A percentile compares a stretch with the other conserved stretches of the same genome.
Evolutionary conservation across 2,888 invertebrate species (phyloP).

Genomic region (Syrphus vitripennis): DNA sequence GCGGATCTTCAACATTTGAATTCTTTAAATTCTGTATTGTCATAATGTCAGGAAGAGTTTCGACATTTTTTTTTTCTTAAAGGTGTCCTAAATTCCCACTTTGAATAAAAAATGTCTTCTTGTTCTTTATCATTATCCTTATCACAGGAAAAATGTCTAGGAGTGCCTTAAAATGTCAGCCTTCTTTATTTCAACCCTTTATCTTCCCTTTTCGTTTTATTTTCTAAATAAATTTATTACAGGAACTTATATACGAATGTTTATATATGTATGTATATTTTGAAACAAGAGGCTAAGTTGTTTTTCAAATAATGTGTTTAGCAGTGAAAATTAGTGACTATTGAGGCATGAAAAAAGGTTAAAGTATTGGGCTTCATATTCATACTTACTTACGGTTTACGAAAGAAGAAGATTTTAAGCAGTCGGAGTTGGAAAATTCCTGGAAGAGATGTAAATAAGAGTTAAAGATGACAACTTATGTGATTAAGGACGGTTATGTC

Average conservation of each 20-base stretch:
- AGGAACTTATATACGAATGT: neutral
- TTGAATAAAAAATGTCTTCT: neutral
- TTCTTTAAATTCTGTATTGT: neutral
- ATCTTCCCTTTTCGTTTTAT: neutral
- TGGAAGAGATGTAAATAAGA: neutral
- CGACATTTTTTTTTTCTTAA: neutral
- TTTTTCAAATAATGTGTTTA: slow-evolving; percentile 22
- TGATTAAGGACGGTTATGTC: slow-evolving; percentile 11
- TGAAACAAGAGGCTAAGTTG: neutral
- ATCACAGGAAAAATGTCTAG: neutral
- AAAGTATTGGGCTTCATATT: neutral
- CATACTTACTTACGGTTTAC: too few relatives aligned
- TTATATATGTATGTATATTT: too few relatives aligned
- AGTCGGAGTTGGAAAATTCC: neutral
- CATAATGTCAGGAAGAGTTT: neutral
- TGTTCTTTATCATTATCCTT: neutral
- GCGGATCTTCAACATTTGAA: neutral
- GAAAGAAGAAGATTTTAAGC: neutral
- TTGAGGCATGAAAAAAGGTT: slow-evolving; percentile 17
- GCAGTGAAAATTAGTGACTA: slow-evolving; percentile 27
- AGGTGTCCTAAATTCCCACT: neutral
- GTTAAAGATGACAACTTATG: slow-evolving; percentile 5
- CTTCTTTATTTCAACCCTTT: neutral
- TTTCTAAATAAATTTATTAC: neutral
- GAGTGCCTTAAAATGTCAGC: neutral